phyloP scores from a whole-genome alignment of 37 sponge, comb jelly and placozoan genomes.

The Diacarnus erythraeanus region DNA sequence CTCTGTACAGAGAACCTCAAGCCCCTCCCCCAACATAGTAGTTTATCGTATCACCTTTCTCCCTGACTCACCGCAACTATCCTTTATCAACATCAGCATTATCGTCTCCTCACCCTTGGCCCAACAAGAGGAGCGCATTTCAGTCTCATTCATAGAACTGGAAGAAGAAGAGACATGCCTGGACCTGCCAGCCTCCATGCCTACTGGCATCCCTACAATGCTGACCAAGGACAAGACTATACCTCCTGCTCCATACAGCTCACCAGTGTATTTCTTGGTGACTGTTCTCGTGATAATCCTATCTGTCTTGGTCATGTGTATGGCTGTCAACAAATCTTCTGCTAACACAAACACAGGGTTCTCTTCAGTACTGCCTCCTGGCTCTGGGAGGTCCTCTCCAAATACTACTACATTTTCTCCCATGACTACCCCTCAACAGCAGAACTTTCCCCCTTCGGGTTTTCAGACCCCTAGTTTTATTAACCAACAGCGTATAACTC shows the following conservation, averaged over 20 bases:
- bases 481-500: neutral
- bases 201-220: too few relatives aligned
- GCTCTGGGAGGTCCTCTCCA: neutral
- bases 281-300: slow-evolving; percentile 15
- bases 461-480: neutral
- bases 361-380: slow-evolving; percentile 30
- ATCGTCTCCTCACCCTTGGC: slow-evolving; percentile 32
- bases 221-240: too few relatives aligned
- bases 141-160: slow-evolving; percentile 19
- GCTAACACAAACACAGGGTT: neutral
- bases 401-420: neutral
- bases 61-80: slow-evolving; percentile 18
- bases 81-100: slow-evolving; percentile 33
- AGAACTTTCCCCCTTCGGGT: neutral
- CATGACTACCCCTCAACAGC: neutral
- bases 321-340: slow-evolving; percentile 30
- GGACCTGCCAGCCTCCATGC: too few relatives aligned
- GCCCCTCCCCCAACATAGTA: slow-evolving; percentile 3
- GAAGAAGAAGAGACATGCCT: too few relatives aligned
- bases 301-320: slow-evolving; percentile 23
- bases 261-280: neutral
- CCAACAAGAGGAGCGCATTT: slow-evolving; percentile 29
- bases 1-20: neutral
- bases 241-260: neutral
- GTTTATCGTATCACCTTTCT: slow-evolving; percentile 40